Base-by-base conservation (phyloP, 1,140 invertebrate genomes). In the Aphidius ervi region DNA sequence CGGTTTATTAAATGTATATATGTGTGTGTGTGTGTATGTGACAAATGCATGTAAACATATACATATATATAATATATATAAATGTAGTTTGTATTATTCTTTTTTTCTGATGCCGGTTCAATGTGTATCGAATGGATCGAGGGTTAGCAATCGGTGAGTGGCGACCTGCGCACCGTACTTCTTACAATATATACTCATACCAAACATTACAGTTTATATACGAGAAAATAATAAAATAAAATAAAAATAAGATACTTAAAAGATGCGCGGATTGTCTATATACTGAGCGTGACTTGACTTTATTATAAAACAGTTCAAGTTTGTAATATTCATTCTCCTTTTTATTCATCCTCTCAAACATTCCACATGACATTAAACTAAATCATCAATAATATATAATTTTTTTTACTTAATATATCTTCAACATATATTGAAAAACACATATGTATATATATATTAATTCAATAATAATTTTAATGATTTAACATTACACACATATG, bases 231-330 rank as follows among this genome's bases (percentile, higher is more conserved):
- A 67, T 64, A 69, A 62, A 56, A 72, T 65, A 67, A 73, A 74
- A 73, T 72, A 73, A 70, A 72, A 65, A 31, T 31, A 70, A 74
- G 67, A 63, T 56, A 43, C 48, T 53, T 57, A 31, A 31, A 31
- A 31, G 23, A 31, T 31, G 23, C 23, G 23, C 23, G 23, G 23
- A 31, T 31, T 31, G 23, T 31, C 23, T 31, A 31, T 31, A 31
- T 31, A 56, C 46, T 43, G 63, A 73, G 67, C 71, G 72, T 75
- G 70, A 75, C 71, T 75, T 60, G 67, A 72, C 69, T 74, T 69
- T 74, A 73, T 75, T 68, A 71, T 67, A 69, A 52, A 46, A 47
- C 63, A 39, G 47, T 41, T 8, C 20, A 7, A 56, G 9, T 9
- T 31, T 58, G 39, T 43, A 31, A 37, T 9, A 42, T 9, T 46